phyloP scores from a whole-genome alignment of 2,888 invertebrate species.

The Tachina lurida region DNA sequence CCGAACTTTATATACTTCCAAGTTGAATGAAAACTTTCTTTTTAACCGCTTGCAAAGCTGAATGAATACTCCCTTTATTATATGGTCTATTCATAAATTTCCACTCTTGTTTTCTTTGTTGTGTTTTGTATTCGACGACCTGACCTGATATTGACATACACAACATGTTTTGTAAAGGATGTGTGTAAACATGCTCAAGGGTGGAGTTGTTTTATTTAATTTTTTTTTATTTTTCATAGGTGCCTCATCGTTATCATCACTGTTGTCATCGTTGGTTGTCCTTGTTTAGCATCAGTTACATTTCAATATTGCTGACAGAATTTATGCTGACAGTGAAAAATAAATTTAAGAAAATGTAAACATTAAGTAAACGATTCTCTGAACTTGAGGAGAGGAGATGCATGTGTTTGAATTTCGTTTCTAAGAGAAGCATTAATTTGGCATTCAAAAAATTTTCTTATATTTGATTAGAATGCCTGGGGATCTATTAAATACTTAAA shows the following conservation, averaged over 20 bases:
- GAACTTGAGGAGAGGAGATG: neutral
- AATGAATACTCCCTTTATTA: slow-evolving; percentile 37
- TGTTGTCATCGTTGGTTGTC: slow-evolving; percentile 28
- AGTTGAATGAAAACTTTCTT: neutral
- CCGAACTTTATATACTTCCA: slow-evolving; percentile 2
- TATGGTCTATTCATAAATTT: slow-evolving; percentile 2
- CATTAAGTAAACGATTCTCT: slow-evolving; percentile 20
- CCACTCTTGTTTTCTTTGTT: slow-evolving; percentile 8
- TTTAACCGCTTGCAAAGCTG: slow-evolving; percentile 30
- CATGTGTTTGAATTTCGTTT: neutral
- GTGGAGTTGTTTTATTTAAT: slow-evolving; percentile 12
- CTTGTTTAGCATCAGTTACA: neutral
- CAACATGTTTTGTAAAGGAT: slow-evolving; percentile 53
- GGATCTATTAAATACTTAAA: slow-evolving; percentile 55
- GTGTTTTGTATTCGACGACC: slow-evolving; percentile 34
- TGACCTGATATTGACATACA: slow-evolving; percentile 69
- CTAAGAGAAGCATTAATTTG: slow-evolving; percentile 47
- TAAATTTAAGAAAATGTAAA: slow-evolving; percentile 38
- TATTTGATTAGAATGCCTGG: slow-evolving; percentile 44
- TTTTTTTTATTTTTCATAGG: slow-evolving; percentile 12
- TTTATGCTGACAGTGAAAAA: slow-evolving; percentile 58
- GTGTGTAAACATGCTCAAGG: slow-evolving; percentile 62
- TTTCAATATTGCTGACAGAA: slow-evolving; percentile 48
- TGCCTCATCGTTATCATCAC: slow-evolving; percentile 51
- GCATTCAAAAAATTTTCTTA: slow-evolving; percentile 23